Base-by-base conservation (phyloP, 2,797 vertebrate species). In the Diceros bicornis region DNA sequence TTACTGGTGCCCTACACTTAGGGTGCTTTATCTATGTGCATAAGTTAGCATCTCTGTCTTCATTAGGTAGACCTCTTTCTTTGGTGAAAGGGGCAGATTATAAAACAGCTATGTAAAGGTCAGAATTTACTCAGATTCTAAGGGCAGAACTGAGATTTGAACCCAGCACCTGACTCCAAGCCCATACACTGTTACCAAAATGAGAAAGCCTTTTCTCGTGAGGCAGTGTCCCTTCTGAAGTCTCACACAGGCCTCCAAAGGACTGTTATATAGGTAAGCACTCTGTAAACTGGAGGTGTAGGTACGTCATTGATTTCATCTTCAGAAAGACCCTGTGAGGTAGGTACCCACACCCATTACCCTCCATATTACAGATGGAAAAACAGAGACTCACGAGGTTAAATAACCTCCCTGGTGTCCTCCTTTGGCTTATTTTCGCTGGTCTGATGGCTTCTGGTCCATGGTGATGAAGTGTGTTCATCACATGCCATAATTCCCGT, bases 231-330 rank as follows among this genome's bases (percentile, higher is more conserved):
- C 29, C 21, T 27, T 66, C 7, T 59, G 16, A 62, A 52, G 71
- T 66, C 27, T 75, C 4, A 2, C 4, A 0, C 4, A 12, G 32
- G 8, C 78, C 79, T 52, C 29, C 14, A 4, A 11, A 84, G 50
- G 17, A 27, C 34, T 18, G 0, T 29, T 37, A 2, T 20, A 7
- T 6, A 0, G 57, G 25, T 59, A 59, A 47, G 57, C 21, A 4
- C 29, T 34, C 1, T 25, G 5, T 29, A 14, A 57, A 7, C 4
- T 87, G 34, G 34, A 52, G 50, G 13, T 47, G 1, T 62, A 37
- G 8, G 14, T 34, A 13, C 18, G 25, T 72, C 69, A 44, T 50
- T 74, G 27, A 81, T 41, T 64, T 91, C 16, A 61, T 86, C 25
- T n/a, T 95, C 41, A 59, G 55, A 55, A 64, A 74, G 85, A 72